phyloP scores from a whole-genome alignment of 2,113 vertebrate genomes.

The Sylvilagus bachmani region DNA sequence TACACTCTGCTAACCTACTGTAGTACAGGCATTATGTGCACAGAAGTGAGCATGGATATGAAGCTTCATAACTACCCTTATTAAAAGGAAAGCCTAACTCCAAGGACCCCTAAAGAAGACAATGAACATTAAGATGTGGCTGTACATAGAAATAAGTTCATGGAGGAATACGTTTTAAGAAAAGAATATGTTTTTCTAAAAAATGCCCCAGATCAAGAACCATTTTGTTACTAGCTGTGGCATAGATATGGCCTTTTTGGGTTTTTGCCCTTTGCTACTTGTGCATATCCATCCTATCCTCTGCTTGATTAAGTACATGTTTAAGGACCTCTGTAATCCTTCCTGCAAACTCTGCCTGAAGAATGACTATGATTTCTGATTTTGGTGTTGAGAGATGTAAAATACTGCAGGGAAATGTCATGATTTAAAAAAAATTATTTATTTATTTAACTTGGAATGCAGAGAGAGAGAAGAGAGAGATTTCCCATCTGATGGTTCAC shows the following conservation, averaged over 20 bases:
- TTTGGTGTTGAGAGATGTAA: conserved; percentile 20
- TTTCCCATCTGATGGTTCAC: no score
- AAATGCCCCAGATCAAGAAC: not conserved
- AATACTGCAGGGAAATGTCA: not conserved
- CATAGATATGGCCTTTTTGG: not conserved
- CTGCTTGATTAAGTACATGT: not conserved
- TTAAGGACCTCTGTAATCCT: conserved; percentile 1
- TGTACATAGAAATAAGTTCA: not conserved
- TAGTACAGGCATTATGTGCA: not conserved
- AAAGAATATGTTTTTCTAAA: not conserved
- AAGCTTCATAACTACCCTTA: not conserved
- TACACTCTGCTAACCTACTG: not conserved
- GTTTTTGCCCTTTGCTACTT: not conserved
- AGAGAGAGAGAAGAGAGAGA: no score
- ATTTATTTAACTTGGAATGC: no score
- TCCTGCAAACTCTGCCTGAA: not conserved
- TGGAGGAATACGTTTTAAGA: not conserved
- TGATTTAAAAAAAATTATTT: not conserved
- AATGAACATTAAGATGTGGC: not conserved
- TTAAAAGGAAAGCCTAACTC: not conserved
- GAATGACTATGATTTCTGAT: not conserved
- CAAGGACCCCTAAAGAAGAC: not conserved
- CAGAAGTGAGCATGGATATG: not conserved
- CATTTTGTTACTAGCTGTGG: not conserved
- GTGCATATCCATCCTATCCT: not conserved